Evolutionary conservation across 2,888 invertebrate species (phyloP), one percentile per base, ranked within the genome.

Genomic region (Cerastis leucographa): DNA sequence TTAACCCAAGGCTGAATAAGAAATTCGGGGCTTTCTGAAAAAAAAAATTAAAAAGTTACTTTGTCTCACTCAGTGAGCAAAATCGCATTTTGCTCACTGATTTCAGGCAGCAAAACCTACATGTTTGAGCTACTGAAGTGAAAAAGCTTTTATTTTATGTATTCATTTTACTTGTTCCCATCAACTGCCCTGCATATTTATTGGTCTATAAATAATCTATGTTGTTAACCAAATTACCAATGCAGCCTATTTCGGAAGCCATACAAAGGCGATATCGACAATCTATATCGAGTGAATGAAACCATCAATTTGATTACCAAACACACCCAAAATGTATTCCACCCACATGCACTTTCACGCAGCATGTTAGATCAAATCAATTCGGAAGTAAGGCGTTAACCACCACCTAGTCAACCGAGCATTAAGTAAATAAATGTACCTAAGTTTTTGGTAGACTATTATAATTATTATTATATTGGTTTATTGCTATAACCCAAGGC

Each of bases 281-380:
- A 70, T 66, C 29, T 56, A 56, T 56, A 78, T 81, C 56, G 25
- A 46, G n/a, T 40, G 62, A 81, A 81, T 51, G 81, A 65, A 56
- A 81, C 44, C 62, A 79, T 68, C 49, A 75, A 75, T n/a, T 80
- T 69, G 64, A 75, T 65, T 75, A 75, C 35, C 22, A 75, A 64
- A 68, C 67, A 68, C 68, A 25, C 67, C 49, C 22, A 80, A 78
- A 62, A 75, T 44, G 6, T 40, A 44, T 35, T n/a, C 54, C 62
- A 49, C 78, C 74, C 76, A 81, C 81, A 65, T 76, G 68, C 68
- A 81, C 76, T 75, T 80, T 59, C 68, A 74, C 49, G 49, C 25
- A 42, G 17, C 71, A 78, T 59, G 12, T 49, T 66, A 11, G 56
- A 40, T 73, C 40, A 59, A 40, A 46, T 46, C 22, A 29, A 59